Percentiles rank a stretch among this genome's conserved stretches.
Evolutionary conservation across 2,113 vertebrate species (phyloP).

Genomic region (Chaetura pelagica): DNA sequence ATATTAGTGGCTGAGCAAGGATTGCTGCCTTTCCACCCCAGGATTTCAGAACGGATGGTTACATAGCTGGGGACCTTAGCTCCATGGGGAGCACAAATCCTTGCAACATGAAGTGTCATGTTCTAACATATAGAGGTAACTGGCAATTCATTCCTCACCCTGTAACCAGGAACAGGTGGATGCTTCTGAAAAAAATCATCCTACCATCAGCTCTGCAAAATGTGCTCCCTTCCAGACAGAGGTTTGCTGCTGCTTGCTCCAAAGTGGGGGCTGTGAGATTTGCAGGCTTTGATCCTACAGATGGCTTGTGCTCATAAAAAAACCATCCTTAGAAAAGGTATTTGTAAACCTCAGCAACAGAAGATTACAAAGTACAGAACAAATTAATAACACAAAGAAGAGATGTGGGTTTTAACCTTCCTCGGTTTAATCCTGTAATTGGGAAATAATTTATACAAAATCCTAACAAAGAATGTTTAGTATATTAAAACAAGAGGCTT

Average conservation of each 20-base stretch:
- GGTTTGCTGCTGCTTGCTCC: background rate
- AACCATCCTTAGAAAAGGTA: conserved; percentile 11
- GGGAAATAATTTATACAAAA: conserved; percentile 59
- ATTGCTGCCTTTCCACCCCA: background rate
- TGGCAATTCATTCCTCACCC: conserved; percentile 55
- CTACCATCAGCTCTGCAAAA: background rate
- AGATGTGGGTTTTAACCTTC: conserved; percentile 27
- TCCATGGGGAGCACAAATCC: background rate
- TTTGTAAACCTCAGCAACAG: conserved; percentile 25
- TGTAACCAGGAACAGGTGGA: conserved; percentile 46
- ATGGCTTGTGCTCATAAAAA: conserved; percentile 12
- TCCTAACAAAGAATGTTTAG: conserved; percentile 50
- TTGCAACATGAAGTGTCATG: background rate
- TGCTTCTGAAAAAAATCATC: background rate
- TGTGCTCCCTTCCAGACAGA: background rate
- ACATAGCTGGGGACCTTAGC: conserved; percentile 6
- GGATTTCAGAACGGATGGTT: background rate
- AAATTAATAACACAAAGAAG: conserved; percentile 4
- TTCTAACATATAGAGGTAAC: conserved; percentile 23
- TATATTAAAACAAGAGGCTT: conserved; percentile 50
- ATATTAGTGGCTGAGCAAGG: background rate
- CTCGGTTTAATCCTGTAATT: conserved; percentile 45
- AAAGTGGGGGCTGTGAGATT: background rate
- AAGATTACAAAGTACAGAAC: conserved; percentile 22
- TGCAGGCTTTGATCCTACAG: conserved; percentile 23